Evolutionary conservation across 1,140 invertebrate genomes (phyloP).

Genomic region (Bombus terrestris): DNA sequence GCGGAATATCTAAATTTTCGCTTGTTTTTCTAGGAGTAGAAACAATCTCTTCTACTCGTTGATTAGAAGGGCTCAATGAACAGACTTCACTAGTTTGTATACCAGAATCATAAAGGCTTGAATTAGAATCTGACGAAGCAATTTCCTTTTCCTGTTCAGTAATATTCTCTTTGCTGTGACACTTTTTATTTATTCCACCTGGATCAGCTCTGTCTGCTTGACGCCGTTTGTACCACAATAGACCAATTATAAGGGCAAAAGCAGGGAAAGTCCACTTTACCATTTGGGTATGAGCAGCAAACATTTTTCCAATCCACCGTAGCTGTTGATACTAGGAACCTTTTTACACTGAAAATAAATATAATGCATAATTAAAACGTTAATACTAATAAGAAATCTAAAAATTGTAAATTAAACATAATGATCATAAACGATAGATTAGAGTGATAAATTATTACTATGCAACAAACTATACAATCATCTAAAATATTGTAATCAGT

Average conservation of each 20-base stretch:
- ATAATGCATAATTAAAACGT: too few relatives aligned
- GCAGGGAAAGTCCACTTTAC: conserved; percentile 81
- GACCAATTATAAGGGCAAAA: conserved; percentile 78
- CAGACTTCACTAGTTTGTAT: conserved; percentile 67
- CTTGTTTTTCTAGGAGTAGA: conserved; percentile 69
- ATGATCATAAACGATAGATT: background rate
- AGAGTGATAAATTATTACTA: too few relatives aligned
- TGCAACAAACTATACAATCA: background rate
- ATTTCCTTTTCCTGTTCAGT: background rate
- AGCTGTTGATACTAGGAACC: conserved; percentile 56
- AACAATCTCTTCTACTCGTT: conserved; percentile 11
- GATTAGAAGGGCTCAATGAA: conserved; percentile 42
- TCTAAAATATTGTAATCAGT: background rate
- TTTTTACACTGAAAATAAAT: conserved; percentile 63
- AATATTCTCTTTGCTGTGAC: conserved; percentile 1
- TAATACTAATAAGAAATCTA: too few relatives aligned
- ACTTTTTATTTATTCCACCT: conserved; percentile 72
- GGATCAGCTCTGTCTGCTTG: conserved; percentile 81
- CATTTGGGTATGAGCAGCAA: conserved; percentile 70
- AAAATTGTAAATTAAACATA: too few relatives aligned
- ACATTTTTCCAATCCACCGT: conserved; percentile 80
- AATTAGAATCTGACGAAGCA: background rate
- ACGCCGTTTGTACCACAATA: conserved; percentile 82
- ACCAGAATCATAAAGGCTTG: conserved; percentile 61
- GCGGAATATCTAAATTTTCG: conserved; percentile 73